phyloP scores from a whole-genome alignment of 2,797 vertebrate species.

The Acipenser oxyrinchus region DNA sequence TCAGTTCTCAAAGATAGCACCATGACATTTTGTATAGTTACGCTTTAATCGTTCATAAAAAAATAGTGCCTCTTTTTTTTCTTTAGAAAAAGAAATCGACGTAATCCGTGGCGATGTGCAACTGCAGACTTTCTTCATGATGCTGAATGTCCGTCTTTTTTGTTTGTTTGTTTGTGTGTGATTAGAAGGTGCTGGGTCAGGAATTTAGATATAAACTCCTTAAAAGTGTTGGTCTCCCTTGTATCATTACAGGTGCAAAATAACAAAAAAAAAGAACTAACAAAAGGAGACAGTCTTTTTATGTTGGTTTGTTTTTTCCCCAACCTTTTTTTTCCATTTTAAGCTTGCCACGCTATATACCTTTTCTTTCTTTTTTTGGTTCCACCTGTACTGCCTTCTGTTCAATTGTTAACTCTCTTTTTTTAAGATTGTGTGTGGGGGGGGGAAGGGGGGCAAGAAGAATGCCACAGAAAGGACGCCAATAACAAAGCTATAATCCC shows the following conservation, averaged over 20 bases:
- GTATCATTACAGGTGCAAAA: slow-evolving; percentile 76
- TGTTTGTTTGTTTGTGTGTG: slow-evolving; percentile 68
- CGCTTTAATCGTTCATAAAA: slow-evolving; percentile 89
- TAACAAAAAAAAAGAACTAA: slow-evolving; percentile 56
- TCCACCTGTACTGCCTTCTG: slow-evolving; percentile 65
- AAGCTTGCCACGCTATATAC: slow-evolving; percentile 49
- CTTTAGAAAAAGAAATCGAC: slow-evolving; percentile 72
- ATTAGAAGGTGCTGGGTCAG: slow-evolving; percentile 79
- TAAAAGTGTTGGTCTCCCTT: slow-evolving; percentile 75
- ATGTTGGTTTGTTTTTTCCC: slow-evolving; percentile 60
- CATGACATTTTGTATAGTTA: slow-evolving; percentile 89
- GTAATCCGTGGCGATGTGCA: slow-evolving; percentile 95
- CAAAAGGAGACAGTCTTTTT: slow-evolving; percentile 51
- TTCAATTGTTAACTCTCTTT: slow-evolving; percentile 59
- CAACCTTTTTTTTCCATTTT: slow-evolving; percentile 42
- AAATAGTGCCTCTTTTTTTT: slow-evolving; percentile 93
- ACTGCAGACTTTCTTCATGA: slow-evolving; percentile 68
- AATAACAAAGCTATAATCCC: slow-evolving; percentile 83
- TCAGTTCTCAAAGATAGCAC: slow-evolving; percentile 85
- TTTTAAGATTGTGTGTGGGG: slow-evolving; percentile 53
- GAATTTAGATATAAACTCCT: slow-evolving; percentile 77
- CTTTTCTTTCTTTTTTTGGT: slow-evolving; percentile 47
- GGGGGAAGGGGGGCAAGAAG: slow-evolving; percentile 33
- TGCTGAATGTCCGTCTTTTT: slow-evolving; percentile 35
- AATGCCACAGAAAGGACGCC: slow-evolving; percentile 74